Conservation (phyloP, 2,888 invertebrate species). For the Tachina lurida region DNA sequence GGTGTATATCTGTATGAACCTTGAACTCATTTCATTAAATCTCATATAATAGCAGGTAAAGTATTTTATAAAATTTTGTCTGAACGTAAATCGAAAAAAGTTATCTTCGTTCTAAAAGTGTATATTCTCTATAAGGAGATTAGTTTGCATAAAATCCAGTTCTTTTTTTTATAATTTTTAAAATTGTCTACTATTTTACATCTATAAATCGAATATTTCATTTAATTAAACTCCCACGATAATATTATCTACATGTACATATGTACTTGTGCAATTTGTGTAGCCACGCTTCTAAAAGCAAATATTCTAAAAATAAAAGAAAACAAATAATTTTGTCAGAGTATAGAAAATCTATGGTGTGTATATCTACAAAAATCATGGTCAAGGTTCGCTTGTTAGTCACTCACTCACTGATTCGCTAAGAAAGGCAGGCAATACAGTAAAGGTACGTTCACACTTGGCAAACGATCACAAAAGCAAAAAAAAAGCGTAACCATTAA, state of each 20-base stretch:
- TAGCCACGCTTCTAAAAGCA: conserved; percentile 14
- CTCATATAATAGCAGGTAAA: no score
- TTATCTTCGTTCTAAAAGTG: no score
- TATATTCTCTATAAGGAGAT: no score
- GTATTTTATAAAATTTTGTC: no score
- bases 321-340: neutral
- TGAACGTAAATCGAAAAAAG: no score
- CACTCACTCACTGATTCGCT: neutral
- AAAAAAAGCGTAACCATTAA: no score
- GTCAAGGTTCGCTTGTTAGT: conserved; percentile 48
- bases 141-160: no score
- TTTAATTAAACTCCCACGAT: conserved; percentile 24
- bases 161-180: no score
- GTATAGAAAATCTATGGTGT: conserved; percentile 17
- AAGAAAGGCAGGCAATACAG: neutral
- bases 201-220: neutral
- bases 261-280: neutral
- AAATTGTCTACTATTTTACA: neutral
- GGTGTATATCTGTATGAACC: no score
- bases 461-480: no score
- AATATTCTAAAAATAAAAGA: conserved; percentile 14
- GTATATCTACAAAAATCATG: conserved; percentile 19
- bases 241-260: neutral
- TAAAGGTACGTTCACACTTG: neutral
- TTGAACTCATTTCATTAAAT: no score